These are phyloP conservation scores for Tridacna gigas DNA, from an alignment of 2,888 invertebrate species.

Conservation along the genomic window DNA sequence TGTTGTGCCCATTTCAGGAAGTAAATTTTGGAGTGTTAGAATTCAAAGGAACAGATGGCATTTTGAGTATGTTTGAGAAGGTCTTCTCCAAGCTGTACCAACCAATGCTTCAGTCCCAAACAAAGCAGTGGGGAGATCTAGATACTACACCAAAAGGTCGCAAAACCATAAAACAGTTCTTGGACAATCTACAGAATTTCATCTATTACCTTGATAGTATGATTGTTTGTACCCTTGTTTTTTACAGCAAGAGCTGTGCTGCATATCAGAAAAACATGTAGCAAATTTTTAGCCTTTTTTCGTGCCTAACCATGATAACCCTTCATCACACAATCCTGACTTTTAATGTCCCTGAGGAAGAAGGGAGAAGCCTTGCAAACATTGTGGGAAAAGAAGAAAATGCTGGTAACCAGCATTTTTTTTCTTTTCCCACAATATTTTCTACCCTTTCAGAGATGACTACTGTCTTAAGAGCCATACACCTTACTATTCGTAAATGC, in stretches of 20 bases:
- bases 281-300: too few relatives aligned
- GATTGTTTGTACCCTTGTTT: neutral
- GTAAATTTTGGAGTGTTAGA: slow-evolving; percentile 71
- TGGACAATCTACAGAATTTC: slow-evolving; percentile 76
- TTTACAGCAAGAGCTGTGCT: neutral
- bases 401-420: too few relatives aligned
- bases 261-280: too few relatives aligned
- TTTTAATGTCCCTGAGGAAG: too few relatives aligned
- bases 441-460: too few relatives aligned
- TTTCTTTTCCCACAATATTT: too few relatives aligned
- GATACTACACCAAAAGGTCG: slow-evolving; percentile 72
- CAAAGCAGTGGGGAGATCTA: slow-evolving; percentile 76
- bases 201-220: slow-evolving; percentile 75
- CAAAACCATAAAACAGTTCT: slow-evolving; percentile 73
- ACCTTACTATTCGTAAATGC: too few relatives aligned
- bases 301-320: too few relatives aligned
- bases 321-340: too few relatives aligned
- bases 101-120: slow-evolving; percentile 65
- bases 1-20: slow-evolving; percentile 65
- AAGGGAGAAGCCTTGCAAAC: too few relatives aligned
- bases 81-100: slow-evolving; percentile 68
- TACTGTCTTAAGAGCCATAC: too few relatives aligned
- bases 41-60: slow-evolving; percentile 58
- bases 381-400: too few relatives aligned
- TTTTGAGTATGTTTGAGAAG: slow-evolving; percentile 71